These are phyloP conservation scores for Platysteira castanea DNA, from an alignment of 2,113 vertebrate species.

Conservation along the genomic window DNA sequence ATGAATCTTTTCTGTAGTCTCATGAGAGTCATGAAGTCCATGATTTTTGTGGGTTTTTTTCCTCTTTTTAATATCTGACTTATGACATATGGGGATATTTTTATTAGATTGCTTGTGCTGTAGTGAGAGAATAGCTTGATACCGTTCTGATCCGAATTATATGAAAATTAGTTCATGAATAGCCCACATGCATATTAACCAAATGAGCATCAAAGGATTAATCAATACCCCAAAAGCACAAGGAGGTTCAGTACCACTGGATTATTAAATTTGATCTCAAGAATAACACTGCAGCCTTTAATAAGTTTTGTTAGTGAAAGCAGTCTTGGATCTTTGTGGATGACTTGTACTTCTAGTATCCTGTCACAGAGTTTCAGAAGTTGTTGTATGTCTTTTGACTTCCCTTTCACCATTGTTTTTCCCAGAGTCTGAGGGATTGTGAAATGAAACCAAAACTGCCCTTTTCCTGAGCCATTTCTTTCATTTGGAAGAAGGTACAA, in stretches of 20 bases:
- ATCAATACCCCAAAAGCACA: not conserved
- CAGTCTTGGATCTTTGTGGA: not conserved
- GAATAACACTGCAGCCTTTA: not conserved
- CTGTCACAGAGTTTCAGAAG: not conserved
- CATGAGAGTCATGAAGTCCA: constrained; percentile 1
- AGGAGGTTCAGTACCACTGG: not conserved
- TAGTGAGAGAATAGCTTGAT: not conserved
- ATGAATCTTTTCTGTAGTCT: constrained; percentile 18
- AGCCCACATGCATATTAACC: not conserved
- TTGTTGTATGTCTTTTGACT: not conserved
- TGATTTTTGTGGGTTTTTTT: constrained; percentile 3
- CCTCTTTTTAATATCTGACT: constrained; percentile 23
- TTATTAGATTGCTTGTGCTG: not conserved
- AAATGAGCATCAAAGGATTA: constrained; percentile 29
- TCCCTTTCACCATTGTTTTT: not conserved
- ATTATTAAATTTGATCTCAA: constrained; percentile 18
- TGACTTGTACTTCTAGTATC: not conserved
- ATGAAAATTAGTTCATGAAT: not conserved
- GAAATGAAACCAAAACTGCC: not conserved
- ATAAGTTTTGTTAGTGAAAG: constrained; percentile 4
- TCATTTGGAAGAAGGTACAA: not conserved
- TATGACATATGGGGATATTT: constrained; percentile 8
- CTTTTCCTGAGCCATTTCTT: not conserved
- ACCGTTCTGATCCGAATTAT: not conserved
- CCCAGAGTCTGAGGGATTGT: not conserved